phyloP scores from a whole-genome alignment of 2,888 invertebrate genomes.

The Clistopyga incitator region DNA sequence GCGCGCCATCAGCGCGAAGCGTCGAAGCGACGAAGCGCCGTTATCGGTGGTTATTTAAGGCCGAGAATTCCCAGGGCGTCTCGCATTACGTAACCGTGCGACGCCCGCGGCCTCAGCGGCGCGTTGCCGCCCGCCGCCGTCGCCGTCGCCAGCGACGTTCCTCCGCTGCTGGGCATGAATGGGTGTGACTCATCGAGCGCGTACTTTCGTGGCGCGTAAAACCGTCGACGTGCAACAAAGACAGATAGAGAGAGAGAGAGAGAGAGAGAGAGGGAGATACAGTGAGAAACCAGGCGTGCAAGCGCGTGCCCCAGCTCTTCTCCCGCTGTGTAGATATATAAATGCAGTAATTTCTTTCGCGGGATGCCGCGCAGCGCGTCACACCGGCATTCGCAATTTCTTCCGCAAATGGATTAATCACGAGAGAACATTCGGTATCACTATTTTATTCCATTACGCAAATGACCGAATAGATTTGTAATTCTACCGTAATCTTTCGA shows the following conservation, averaged over 20 bases:
- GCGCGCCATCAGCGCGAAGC: background rate
- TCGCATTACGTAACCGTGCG: slow-evolving; percentile 75
- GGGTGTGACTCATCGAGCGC: slow-evolving; percentile 69
- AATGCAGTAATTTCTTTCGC: slow-evolving; percentile 18
- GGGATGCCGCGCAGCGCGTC: background rate
- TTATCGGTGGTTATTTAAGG: slow-evolving; percentile 74
- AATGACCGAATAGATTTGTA: background rate
- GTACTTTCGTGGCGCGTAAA: slow-evolving; percentile 60
- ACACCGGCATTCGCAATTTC: slow-evolving; percentile 1
- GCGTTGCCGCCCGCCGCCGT: slow-evolving; percentile 41
- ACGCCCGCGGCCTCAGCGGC: slow-evolving; percentile 72
- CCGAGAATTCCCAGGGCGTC: slow-evolving; percentile 69
- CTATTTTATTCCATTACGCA: background rate
- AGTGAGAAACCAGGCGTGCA: slow-evolving; percentile 45
- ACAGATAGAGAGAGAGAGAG: slow-evolving; percentile 28
- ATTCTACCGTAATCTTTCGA: no score
- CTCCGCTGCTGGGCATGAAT: slow-evolving; percentile 64
- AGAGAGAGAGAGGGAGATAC: slow-evolving; percentile 6
- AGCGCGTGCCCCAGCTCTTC: slow-evolving; percentile 25
- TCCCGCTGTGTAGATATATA: slow-evolving; percentile 27
- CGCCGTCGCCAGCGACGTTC: slow-evolving; percentile 29
- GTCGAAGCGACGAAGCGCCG: slow-evolving; percentile 36
- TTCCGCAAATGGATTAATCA: slow-evolving; percentile 17
- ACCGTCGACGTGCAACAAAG: slow-evolving; percentile 51
- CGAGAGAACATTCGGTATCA: background rate